Conservation (phyloP, 2,113 vertebrate species). For the Apteryx mantelli region DNA sequence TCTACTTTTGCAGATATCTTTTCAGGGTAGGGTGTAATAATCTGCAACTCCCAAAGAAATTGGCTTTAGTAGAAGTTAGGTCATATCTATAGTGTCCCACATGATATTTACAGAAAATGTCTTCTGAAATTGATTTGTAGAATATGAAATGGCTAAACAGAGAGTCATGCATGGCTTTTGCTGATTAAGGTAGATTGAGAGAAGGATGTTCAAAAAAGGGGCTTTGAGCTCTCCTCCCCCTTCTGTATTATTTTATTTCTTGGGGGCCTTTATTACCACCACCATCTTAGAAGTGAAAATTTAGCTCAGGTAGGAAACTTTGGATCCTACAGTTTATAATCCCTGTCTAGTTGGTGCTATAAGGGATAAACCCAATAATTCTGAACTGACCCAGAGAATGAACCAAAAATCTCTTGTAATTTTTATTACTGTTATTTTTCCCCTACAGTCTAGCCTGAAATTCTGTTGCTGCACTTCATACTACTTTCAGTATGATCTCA, state of each 20-base stretch:
- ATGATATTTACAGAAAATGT: background rate
- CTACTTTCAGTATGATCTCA: background rate
- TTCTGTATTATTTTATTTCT: background rate
- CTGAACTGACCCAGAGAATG: background rate
- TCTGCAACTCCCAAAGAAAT: background rate
- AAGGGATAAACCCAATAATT: background rate
- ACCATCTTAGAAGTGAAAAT: background rate
- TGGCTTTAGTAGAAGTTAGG: background rate
- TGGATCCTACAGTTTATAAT: background rate
- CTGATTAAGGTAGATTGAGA: background rate
- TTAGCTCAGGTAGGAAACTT: background rate
- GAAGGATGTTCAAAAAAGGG: background rate
- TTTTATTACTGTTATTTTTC: background rate
- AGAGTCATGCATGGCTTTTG: background rate
- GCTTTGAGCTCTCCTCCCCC: background rate
- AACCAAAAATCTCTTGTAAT: background rate
- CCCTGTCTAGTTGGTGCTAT: background rate
- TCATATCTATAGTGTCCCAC: background rate
- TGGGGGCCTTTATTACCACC: background rate
- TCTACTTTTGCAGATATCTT: background rate
- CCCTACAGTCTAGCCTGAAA: background rate
- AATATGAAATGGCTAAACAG: background rate
- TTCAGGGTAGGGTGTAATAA: background rate
- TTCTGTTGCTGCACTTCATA: background rate
- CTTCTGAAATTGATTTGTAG: fast-evolving